These are phyloP conservation scores for Phoeniculus purpureus DNA, from an alignment of 2,797 vertebrate species.

Conservation along the genomic window DNA sequence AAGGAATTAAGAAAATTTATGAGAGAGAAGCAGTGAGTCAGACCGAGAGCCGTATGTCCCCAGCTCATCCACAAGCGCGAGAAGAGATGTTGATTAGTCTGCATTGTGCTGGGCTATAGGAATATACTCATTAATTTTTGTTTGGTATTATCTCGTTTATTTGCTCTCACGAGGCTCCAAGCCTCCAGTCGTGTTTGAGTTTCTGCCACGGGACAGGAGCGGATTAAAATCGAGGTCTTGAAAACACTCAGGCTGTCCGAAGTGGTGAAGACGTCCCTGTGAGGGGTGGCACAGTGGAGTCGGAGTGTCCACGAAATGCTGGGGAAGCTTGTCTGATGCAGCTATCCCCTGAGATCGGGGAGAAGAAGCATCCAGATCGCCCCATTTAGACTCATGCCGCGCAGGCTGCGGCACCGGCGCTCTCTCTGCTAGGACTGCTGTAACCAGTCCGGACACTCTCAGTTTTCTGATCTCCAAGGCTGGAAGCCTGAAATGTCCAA, in stretches of 20 bases:
- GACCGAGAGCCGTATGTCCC: not conserved
- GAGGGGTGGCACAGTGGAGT: fast-evolving
- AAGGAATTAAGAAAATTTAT: not conserved
- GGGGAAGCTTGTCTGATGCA: not conserved
- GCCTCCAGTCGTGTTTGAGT: not conserved
- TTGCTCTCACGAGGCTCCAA: not conserved
- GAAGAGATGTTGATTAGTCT: not conserved
- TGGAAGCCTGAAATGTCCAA: constrained; percentile 31
- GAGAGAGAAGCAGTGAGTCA: not conserved
- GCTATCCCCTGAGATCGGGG: fast-evolving
- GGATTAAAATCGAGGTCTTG: not conserved
- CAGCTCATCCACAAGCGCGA: not conserved
- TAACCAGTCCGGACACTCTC: not conserved
- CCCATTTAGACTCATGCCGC: fast-evolving
- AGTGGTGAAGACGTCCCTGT: not conserved
- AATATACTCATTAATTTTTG: not conserved
- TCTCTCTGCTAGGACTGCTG: not conserved
- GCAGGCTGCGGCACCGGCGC: fast-evolving
- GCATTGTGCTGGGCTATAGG: not conserved
- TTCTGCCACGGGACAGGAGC: fast-evolving
- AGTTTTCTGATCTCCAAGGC: not conserved
- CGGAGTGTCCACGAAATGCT: fast-evolving
- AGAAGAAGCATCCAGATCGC: not conserved
- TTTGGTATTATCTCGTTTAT: not conserved
- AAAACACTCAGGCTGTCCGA: not conserved